These are phyloP conservation scores for Homalodisca vitripennis DNA, from an alignment of 1,140 invertebrate species.

Conservation along the genomic window DNA sequence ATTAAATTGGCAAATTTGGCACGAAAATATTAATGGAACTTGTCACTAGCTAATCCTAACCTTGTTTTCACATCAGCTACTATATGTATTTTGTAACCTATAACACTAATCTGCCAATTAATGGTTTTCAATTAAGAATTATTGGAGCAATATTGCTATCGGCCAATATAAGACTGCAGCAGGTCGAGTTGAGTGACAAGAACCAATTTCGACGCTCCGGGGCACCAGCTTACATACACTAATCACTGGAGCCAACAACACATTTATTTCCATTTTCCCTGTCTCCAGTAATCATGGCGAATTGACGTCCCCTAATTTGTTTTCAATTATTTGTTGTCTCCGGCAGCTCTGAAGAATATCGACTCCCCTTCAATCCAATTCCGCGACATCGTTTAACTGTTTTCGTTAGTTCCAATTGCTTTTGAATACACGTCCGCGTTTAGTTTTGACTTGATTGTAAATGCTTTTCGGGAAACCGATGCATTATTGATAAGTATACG, in stretches of 20 bases:
- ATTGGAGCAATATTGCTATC: too few relatives aligned
- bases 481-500: too few relatives aligned
- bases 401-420: slow-evolving; percentile 17
- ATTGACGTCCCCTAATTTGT: slow-evolving; percentile 25
- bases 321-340: slow-evolving; percentile 25
- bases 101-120: too few relatives aligned
- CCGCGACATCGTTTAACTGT: slow-evolving; percentile 1
- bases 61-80: too few relatives aligned
- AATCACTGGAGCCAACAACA: neutral
- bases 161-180: too few relatives aligned
- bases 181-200: slow-evolving; percentile 12
- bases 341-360: slow-evolving; percentile 18
- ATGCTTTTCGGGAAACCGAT: too few relatives aligned
- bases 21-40: too few relatives aligned
- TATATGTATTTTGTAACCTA: too few relatives aligned
- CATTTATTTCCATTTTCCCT: slow-evolving; percentile 25
- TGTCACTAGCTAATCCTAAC: too few relatives aligned
- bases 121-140: too few relatives aligned
- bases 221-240: neutral
- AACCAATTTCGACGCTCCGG: neutral
- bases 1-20: too few relatives aligned
- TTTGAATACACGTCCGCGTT: slow-evolving; percentile 8
- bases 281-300: slow-evolving; percentile 24
- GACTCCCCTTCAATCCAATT: neutral
- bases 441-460: neutral